Conservation (phyloP, 2,888 invertebrate genomes). For the Nymphalis polychloros region DNA sequence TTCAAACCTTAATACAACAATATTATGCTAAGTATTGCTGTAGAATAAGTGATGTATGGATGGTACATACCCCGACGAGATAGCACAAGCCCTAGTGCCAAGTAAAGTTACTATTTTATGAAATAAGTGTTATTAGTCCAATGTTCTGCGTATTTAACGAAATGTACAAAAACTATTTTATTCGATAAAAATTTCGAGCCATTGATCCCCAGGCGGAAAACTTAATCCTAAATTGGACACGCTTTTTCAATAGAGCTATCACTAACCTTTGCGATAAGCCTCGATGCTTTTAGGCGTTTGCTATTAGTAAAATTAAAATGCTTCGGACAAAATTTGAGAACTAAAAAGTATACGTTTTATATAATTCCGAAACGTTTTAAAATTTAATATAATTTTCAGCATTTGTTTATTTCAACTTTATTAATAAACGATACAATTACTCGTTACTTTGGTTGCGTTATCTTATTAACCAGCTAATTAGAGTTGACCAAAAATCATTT, state of each 20-base stretch:
- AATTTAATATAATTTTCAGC: too few species aligned
- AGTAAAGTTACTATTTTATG: too few species aligned
- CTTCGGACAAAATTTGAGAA: neutral
- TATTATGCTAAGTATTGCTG: too few species aligned
- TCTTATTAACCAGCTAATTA: too few species aligned
- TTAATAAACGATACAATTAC: too few species aligned
- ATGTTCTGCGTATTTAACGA: neutral
- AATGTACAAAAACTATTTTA: slow-evolving; percentile 2
- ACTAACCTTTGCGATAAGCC: slow-evolving; percentile 27
- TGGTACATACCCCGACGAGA: neutral
- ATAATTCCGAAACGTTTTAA: neutral
- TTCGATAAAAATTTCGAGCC: slow-evolving; percentile 9
- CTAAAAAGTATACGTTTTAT: neutral
- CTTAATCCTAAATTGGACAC: slow-evolving; percentile 30
- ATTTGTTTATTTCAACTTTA: too few species aligned
- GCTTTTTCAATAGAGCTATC: slow-evolving; percentile 33
- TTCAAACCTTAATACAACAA: too few species aligned
- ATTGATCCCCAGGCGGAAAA: slow-evolving; percentile 21
- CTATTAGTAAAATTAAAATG: slow-evolving; percentile 22
- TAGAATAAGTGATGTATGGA: too few species aligned
- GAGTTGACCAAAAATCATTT: too few species aligned
- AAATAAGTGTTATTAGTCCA: neutral
- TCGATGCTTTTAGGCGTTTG: slow-evolving; percentile 21
- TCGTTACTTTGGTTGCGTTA: too few species aligned
- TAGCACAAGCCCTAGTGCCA: neutral